These are phyloP conservation scores for Daptonema setosum DNA, from an alignment of 2,888 invertebrate genomes.

Conservation along the genomic window DNA sequence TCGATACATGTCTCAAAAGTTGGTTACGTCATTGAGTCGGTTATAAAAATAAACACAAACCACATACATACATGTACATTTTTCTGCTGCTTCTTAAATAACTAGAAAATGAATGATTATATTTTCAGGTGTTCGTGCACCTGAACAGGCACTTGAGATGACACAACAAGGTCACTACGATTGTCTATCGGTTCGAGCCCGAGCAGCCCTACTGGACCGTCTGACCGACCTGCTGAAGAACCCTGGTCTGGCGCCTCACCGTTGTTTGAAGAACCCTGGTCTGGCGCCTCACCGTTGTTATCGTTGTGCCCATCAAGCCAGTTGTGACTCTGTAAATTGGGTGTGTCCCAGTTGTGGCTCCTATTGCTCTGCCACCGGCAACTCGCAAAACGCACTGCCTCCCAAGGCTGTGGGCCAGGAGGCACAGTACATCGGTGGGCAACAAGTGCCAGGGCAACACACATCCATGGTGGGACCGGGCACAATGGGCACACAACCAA, in stretches of 20 bases:
- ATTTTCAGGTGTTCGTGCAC: slow-evolving; percentile 17
- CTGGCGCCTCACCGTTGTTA: slow-evolving; percentile 20
- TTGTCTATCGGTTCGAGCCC: slow-evolving; percentile 21
- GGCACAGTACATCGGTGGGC: neutral
- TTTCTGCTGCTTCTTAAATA: too few relatives aligned
- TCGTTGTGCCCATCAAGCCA: neutral
- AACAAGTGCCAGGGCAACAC: too few relatives aligned
- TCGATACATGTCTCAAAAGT: slow-evolving; percentile 20
- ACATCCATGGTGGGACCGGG: neutral
- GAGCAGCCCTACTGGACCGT: slow-evolving; percentile 25
- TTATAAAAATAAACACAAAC: too few relatives aligned
- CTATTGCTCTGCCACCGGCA: neutral
- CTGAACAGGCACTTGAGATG: slow-evolving; percentile 17
- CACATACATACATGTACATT: too few relatives aligned
- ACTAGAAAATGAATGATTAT: too few relatives aligned
- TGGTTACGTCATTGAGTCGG: too few relatives aligned
- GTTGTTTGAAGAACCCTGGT: slow-evolving; percentile 20
- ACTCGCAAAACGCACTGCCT: neutral
- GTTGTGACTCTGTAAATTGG: slow-evolving; percentile 2
- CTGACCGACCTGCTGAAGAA: slow-evolving; percentile 17
- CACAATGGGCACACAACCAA: neutral
- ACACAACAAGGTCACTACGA: slow-evolving; percentile 14
- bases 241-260: slow-evolving; percentile 20
- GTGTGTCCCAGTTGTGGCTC: slow-evolving; percentile 4
- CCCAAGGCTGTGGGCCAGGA: neutral